Evolutionary conservation across 2,888 invertebrate genomes (phyloP).

Genomic region (Cacoxenus indagator): DNA sequence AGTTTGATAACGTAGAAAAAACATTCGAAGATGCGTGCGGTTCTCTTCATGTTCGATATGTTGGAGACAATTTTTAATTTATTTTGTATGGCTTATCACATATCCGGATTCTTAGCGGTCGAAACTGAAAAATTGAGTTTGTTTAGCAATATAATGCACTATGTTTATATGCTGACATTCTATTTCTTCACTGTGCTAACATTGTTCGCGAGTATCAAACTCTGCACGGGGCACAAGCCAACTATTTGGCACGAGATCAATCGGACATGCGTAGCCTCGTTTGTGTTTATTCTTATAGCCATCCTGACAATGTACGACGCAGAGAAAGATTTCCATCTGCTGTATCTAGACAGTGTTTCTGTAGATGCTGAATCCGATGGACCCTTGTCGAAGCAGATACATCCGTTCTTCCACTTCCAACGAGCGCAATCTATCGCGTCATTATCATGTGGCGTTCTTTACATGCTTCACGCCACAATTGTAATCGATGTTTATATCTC

Average conservation of each 20-base stretch:
- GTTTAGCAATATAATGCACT: slow-evolving; percentile 8
- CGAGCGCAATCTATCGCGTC: slow-evolving; percentile 29
- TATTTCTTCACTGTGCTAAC: slow-evolving; percentile 27
- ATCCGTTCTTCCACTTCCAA: slow-evolving; percentile 27
- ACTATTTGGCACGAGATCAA: slow-evolving; percentile 27
- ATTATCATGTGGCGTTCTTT: slow-evolving; percentile 22
- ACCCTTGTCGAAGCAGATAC: slow-evolving; percentile 5
- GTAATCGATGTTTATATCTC: slow-evolving; percentile 28
- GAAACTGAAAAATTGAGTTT: not conserved
- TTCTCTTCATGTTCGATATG: slow-evolving; percentile 28
- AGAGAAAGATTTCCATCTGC: slow-evolving; percentile 22
- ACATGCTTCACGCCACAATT: slow-evolving; percentile 29
- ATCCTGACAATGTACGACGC: slow-evolving; percentile 32
- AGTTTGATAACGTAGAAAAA: not conserved
- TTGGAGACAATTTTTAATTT: slow-evolving; percentile 31
- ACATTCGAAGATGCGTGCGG: slow-evolving; percentile 33
- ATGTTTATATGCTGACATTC: slow-evolving; percentile 10
- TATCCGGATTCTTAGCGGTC: slow-evolving; percentile 22
- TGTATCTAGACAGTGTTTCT: not conserved
- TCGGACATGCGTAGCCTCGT: slow-evolving; percentile 9
- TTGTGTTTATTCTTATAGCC: slow-evolving; percentile 24
- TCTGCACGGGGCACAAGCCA: slow-evolving; percentile 28
- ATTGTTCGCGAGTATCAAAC: slow-evolving; percentile 31
- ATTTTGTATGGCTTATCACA: slow-evolving; percentile 25
- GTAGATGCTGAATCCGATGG: not conserved